These are phyloP conservation scores for Babylonia areolata DNA, from an alignment of 1,140 invertebrate species.

Conservation along the genomic window DNA sequence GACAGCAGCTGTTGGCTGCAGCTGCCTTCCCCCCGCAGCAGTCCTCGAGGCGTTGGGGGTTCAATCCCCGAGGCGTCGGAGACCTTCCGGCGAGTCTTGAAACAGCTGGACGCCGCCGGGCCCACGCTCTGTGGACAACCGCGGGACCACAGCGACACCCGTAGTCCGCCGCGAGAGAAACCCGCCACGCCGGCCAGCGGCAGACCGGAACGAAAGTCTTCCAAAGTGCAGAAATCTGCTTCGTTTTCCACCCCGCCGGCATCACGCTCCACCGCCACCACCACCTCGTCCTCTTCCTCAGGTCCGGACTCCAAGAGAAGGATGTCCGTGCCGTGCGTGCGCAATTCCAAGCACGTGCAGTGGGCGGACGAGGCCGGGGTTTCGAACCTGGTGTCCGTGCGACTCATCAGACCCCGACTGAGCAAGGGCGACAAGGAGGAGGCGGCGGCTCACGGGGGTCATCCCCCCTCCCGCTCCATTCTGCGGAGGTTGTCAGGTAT, in stretches of 20 bases:
- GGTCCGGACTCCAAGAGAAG: not conserved
- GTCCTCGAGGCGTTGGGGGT: not conserved
- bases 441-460: not conserved
- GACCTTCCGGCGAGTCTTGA: conserved; percentile 26
- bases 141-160: not conserved
- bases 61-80: conserved; percentile 32
- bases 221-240: conserved; percentile 34
- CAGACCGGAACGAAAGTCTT: not conserved
- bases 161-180: not conserved
- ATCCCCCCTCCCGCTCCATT: conserved; percentile 30
- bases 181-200: not conserved
- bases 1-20: not conserved
- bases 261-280: not conserved
- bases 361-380: conserved; percentile 31
- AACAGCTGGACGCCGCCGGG: conserved; percentile 23
- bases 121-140: not conserved
- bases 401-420: conserved; percentile 31
- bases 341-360: conserved; percentile 26
- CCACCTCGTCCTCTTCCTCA: not conserved
- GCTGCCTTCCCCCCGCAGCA: not conserved
- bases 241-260: conserved; percentile 20
- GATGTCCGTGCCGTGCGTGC: conserved; percentile 34
- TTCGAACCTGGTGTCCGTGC: conserved; percentile 30
- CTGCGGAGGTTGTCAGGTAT: conserved; percentile 7
- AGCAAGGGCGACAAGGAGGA: conserved; percentile 25